Evolutionary conservation across 23 tunicate species (phyloP).

Genomic region (Oikopleura albicans): DNA sequence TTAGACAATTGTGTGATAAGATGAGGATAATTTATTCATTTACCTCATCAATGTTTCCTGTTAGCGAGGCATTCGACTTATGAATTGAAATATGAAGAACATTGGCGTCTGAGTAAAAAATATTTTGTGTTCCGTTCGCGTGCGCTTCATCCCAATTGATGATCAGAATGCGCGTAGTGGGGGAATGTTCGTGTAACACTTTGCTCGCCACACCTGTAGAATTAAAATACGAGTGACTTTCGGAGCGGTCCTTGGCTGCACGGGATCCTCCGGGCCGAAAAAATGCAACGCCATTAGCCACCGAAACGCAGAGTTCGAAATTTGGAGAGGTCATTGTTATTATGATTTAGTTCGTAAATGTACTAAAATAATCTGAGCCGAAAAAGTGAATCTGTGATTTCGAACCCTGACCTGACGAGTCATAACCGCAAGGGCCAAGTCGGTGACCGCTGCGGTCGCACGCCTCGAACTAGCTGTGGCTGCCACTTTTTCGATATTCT

Average conservation of each 20-base stretch:
- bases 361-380: too few species aligned
- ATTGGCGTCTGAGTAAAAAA: conserved; percentile 48
- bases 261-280: conserved; percentile 87
- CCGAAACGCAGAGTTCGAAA: too few species aligned
- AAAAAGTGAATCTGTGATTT: too few species aligned
- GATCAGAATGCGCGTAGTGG: conserved; percentile 26
- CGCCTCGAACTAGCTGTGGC: neutral
- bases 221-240: conserved; percentile 62
- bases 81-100: conserved; percentile 74
- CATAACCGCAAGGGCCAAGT: neutral
- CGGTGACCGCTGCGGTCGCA: neutral
- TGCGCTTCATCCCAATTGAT: conserved; percentile 85
- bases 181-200: conserved; percentile 25
- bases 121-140: conserved; percentile 86
- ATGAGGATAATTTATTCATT: too few species aligned
- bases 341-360: too few species aligned
- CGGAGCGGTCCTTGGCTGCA: conserved; percentile 53
- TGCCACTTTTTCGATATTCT: too few species aligned
- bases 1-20: too few species aligned
- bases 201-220: conserved; percentile 75
- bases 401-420: neutral
- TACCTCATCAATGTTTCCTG: conserved; percentile 62
- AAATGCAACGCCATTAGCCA: conserved; percentile 62
- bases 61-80: conserved; percentile 62
- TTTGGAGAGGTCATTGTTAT: too few species aligned